Base-by-base conservation (phyloP, 2,888 invertebrate genomes). In the Tribolium freemani region DNA sequence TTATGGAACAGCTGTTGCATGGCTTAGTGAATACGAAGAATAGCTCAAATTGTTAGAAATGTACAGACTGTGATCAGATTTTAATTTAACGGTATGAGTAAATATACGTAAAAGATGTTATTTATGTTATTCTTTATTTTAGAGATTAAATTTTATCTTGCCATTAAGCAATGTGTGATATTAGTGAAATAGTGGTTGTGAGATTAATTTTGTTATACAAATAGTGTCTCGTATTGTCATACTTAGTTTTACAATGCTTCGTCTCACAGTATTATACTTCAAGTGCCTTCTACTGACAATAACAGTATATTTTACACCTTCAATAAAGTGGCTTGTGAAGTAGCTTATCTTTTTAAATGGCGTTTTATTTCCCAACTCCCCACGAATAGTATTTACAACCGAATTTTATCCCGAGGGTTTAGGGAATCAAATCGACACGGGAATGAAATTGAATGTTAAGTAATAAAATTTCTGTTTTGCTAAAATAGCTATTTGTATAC, bases 1-100 rank as follows among this genome's bases (percentile, higher is more conserved):
- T 84, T 58, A 79, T 86, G 38, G 85, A 86, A 77, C 84, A 86
- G 75, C 75, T 86, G 66, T 73, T 85, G 71, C 80, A 79, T 68
- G 79, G 78, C 13, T 74, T 84, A 38, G 77, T 81, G 68, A 80
- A 84, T 11, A 72, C 60, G 10, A 71, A 68, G 57, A 72, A 67
- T 54, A 67, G 66, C 60, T 70, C 70, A 54, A 60, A 61, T 73
- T 73, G 67, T 61, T 69, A 67, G 45, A 5, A 16, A 44, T 26
- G 71, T 57, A 51, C 51, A 67, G 30, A 48, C 63, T 72, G 72
- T 68, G 72, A 68, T 45, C 58, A 30, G 26, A 61, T 50, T 61
- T 46, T 60, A 20, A 44, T 44, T 50, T 16, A 53, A 26, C 5
- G 8, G 2, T 64, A 64, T 10, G 45, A 11, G 16, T 67, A 45